Conservation (phyloP, 2,888 invertebrate genomes). For the Frankliniella fusca region DNA sequence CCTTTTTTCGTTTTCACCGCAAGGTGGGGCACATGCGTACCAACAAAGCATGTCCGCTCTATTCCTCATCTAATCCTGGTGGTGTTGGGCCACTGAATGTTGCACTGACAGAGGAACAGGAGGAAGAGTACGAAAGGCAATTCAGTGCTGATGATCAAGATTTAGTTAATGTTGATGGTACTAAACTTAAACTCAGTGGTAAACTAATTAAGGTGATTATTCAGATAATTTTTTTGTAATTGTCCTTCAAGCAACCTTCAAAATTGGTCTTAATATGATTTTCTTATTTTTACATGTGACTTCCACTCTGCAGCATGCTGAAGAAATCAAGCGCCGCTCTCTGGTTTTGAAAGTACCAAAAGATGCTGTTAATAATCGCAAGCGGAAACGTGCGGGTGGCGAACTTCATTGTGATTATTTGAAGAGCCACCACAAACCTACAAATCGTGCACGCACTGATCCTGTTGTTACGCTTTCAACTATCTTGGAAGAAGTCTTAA, state of each 20-base stretch:
- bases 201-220: constrained; percentile 70
- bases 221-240: background rate
- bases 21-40: constrained; percentile 72
- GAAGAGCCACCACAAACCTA: constrained; percentile 73
- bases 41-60: constrained; percentile 95
- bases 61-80: constrained; percentile 56
- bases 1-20: constrained; percentile 29
- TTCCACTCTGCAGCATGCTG: constrained; percentile 64
- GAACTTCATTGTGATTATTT: constrained; percentile 86
- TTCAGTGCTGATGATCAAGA: constrained; percentile 77
- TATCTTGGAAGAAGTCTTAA: constrained; percentile 83
- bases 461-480: constrained; percentile 92
- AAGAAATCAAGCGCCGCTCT: constrained; percentile 76
- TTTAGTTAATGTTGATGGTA: constrained; percentile 89
- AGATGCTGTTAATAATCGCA: constrained; percentile 60
- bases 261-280: background rate
- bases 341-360: constrained; percentile 73
- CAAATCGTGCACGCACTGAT: constrained; percentile 89
- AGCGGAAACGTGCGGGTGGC: constrained; percentile 59
- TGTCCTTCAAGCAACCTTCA: constrained; percentile 7
- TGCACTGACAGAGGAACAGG: constrained; percentile 73
- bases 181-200: constrained; percentile 85
- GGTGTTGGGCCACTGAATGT: constrained; percentile 59
- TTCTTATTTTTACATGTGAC: constrained; percentile 28
- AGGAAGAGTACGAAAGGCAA: constrained; percentile 68